Evolutionary conservation across 2,888 invertebrate genomes (phyloP).

Genomic region (Latheticus oryzae): DNA sequence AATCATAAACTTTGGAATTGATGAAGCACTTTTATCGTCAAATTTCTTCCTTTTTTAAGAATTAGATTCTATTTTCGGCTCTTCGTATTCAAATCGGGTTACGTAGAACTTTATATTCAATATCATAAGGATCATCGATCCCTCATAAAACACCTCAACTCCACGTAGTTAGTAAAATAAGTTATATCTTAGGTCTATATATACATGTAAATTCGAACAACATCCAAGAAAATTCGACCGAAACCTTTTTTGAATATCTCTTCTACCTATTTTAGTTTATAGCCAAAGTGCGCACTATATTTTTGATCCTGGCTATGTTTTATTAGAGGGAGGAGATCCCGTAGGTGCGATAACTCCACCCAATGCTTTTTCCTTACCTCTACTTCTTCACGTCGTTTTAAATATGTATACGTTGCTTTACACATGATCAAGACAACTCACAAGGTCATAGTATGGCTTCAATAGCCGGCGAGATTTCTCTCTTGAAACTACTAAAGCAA

Average conservation of each 20-base stretch:
- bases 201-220: slow-evolving; percentile 48
- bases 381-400: slow-evolving; percentile 47
- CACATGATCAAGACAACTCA: slow-evolving; percentile 52
- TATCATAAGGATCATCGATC: slow-evolving; percentile 55
- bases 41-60: slow-evolving; percentile 40
- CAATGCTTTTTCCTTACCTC: slow-evolving; percentile 46
- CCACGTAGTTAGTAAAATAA: slow-evolving; percentile 39
- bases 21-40: slow-evolving; percentile 45
- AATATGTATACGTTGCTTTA: slow-evolving; percentile 56
- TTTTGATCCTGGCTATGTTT: slow-evolving; percentile 61
- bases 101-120: slow-evolving; percentile 61
- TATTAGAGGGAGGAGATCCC: slow-evolving; percentile 59
- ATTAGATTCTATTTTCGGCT: slow-evolving; percentile 57
- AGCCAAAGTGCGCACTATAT: slow-evolving; percentile 59
- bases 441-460: background rate
- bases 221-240: slow-evolving; percentile 45
- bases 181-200: too few species aligned
- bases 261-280: slow-evolving; percentile 62
- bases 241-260: slow-evolving; percentile 55
- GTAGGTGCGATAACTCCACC: slow-evolving; percentile 59
- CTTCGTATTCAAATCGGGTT: slow-evolving; percentile 60
- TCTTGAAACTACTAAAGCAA: too few species aligned
- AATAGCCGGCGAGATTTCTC: slow-evolving; percentile 18
- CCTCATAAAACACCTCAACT: slow-evolving; percentile 45
- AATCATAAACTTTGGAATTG: slow-evolving; percentile 43